Evolutionary conservation across 1,140 invertebrate genomes (phyloP), one percentile per base, ranked within the genome.

Genomic region (Vanessa atalanta): DNA sequence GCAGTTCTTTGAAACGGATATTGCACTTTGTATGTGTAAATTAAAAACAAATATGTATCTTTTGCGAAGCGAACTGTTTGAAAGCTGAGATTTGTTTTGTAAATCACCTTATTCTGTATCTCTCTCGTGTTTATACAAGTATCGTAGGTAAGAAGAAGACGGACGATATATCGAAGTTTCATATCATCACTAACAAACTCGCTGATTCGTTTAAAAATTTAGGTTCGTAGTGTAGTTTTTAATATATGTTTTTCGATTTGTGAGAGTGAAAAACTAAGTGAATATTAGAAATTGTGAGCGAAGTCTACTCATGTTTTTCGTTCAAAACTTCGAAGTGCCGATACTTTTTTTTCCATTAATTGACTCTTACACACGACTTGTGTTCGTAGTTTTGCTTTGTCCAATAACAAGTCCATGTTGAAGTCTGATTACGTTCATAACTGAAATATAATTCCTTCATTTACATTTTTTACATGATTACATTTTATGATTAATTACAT

Each of bases 11-110:
- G 73, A 63, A 70, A 61, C 73, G 43, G 26, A 60, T 72, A 72
- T 50, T 50, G 26, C 26, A 55, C 53, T 51, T 60, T 43, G 68
- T 48, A 23, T 65, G 70, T 65, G 51, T 65, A 72, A 65, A 72
- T 65, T 72, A 75, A 73, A 75, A 67, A 65, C 63, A 70, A 74
- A 74, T 69, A 70, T 70, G 73, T 75, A 75, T 65, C 68, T 65
- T 69, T 47, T 73, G 16, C 65, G 50, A 57, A 63, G 68, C 43
- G 26, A 60, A 47, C 53, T 55, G 66, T 68, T 68, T 47, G 66
- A 68, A 57, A 68, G 55, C 37, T 47, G 66, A 68, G 66, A 68
- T 68, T 68, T 31, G n/a, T 50, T 68, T 43, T 67, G 65, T 37
- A 31, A 61, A 37, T 7, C 57, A 31, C 57, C 31, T 31, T n/a